Evolutionary conservation across 1,140 invertebrate species (phyloP), one percentile per base, ranked within the genome.

Genomic region (Drosophila murphyi): DNA sequence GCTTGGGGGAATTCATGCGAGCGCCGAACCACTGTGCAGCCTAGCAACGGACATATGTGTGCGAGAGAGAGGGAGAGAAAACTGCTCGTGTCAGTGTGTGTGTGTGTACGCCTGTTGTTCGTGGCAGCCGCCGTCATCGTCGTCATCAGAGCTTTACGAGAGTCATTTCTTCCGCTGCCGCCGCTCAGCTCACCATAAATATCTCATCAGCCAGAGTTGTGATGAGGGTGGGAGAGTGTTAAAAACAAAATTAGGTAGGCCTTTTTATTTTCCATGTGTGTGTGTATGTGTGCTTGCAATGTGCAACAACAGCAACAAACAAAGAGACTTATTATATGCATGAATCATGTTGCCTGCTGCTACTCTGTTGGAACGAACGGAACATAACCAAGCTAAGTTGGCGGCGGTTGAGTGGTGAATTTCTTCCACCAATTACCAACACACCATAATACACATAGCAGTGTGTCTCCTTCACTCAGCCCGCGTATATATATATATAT

Each of bases 221-320:
- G 20, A 1, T 48, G 59, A 60, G 57, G 41, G 57, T 56, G 57
- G 54, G 69, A 69, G 79, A 83, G 83, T 83, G 83, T 79, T 82
- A 81, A 85, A 77, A 69, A 54, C 45, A 52, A 86, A 85, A 74
- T 64, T 56, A 72, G 43, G 67, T 63, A 62, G 62, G 51, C 37
- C 43, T 61, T 69, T 73, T 69, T 64, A 31, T 43, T 43, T 54
- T 64, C 34, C 34, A 50, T 65, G 43, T 48, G n/a, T n/a, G 32
- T 56, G 54, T 56, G 51, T 82, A 59, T 78, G 34, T 75, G 28
- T 29, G 45, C 37, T 65, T 72, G 56, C 41, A 60, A 76, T 60
- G 48, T 71, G 63, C 68, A 76, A 72, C 82, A 86, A 73, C 61
- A 83, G 69, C 72, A 79, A 87, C 76, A 88, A 88, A 82, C 81